phyloP scores from a whole-genome alignment of 2,113 vertebrate genomes.

The Nothobranchius kuhntae region DNA sequence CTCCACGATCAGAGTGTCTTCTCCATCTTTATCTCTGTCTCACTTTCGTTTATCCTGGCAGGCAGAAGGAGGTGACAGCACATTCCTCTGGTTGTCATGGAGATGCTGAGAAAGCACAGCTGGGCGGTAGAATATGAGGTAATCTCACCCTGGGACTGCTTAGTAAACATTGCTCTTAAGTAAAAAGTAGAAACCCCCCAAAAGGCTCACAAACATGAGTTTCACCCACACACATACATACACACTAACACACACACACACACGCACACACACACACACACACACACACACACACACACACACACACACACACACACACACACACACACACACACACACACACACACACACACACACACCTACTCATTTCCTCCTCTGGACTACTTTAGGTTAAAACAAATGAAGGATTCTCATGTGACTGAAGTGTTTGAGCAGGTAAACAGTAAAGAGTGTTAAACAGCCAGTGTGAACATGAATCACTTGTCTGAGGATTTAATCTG shows the following conservation, averaged over 20 bases:
- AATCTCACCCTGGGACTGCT: slow-evolving; percentile 92
- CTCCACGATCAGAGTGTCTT: slow-evolving; percentile 20
- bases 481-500: no score
- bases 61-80: slow-evolving; percentile 89
- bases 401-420: slow-evolving; percentile 37
- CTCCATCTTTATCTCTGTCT: slow-evolving; percentile 67
- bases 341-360: slow-evolving; percentile 53
- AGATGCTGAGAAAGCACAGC: slow-evolving; percentile 93
- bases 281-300: slow-evolving; percentile 52
- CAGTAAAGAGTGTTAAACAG: slow-evolving; percentile 8
- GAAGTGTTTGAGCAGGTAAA: slow-evolving; percentile 50
- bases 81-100: slow-evolving; percentile 92
- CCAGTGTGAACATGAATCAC: slow-evolving; percentile 1
- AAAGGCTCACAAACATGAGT: slow-evolving; percentile 51
- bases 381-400: slow-evolving; percentile 44
- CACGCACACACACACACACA: slow-evolving; percentile 38
- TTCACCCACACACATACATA: slow-evolving; percentile 43
- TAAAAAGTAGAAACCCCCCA: slow-evolving; percentile 85
- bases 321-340: background rate
- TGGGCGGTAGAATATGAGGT: slow-evolving; percentile 92
- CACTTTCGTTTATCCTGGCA: slow-evolving; percentile 82
- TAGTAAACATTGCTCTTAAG: slow-evolving; percentile 96
- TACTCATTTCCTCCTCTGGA: slow-evolving; percentile 56
- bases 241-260: slow-evolving; percentile 38
- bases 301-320: slow-evolving; percentile 35